Base-by-base conservation (phyloP, 2,113 vertebrate species). In the Solenodon paradoxus region DNA sequence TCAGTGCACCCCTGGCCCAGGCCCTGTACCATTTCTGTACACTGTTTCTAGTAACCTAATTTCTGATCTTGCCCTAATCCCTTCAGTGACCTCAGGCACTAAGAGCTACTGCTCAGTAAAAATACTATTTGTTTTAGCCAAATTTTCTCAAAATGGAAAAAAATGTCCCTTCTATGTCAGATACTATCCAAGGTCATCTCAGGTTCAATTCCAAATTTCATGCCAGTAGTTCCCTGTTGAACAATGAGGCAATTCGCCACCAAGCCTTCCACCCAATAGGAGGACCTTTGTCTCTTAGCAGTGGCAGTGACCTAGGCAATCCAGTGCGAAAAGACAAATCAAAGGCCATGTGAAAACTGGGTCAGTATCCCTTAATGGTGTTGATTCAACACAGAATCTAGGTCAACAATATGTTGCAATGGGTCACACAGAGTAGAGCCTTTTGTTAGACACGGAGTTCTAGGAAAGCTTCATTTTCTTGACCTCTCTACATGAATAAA, bases 361-460 rank as follows among this genome's bases (percentile, higher is more conserved):
- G 92, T 88, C 94, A 95, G 51, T 10, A 59, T 57, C 61, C 61
- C 68, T 86, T 68, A 82, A 40, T 90, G 64, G 7, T 86, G n/a
- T 95, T 94, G 83, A 92, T 86, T 96, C n/a, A 90, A 51, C 35
- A 53, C 3, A 55, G 64, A 93, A 96, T 96, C 81, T 81, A 94
- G 95, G 92, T 92, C 96, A 96, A 30, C 49, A 68, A 40, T 30
- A 79, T 86, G 95, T 94, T 93, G 49, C 61, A 35, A 49, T 12
- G 55, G 75, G 45, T 74, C 49, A 35, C 32, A n/a, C 20, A 38
- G 42, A 69, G 38, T 30, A 64, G 55, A 59, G 55, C 49, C 64
- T 88, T 77, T 80, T 13, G 40, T 94, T 78, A 79, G 51, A 81
- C 9, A 10, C 11, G 13, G 77, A 78, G 55, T 49, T 72, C 24